Base-by-base conservation (phyloP, 1,140 invertebrate genomes). In the Lepidotrigona ventralis region DNA sequence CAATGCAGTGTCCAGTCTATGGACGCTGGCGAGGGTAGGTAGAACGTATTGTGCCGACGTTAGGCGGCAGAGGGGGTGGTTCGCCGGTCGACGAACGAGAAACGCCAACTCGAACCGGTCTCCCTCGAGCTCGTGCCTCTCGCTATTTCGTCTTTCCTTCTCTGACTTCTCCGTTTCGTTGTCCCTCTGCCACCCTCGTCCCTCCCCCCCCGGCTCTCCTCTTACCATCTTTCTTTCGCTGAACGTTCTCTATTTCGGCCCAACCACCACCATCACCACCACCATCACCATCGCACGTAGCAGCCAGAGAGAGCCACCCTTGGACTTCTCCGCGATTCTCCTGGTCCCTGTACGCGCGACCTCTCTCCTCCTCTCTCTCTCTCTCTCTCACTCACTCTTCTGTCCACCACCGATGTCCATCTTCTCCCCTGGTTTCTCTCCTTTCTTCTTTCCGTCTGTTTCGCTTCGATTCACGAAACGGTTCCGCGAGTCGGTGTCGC, bases 1-100 rank as follows among this genome's bases (percentile, higher is more conserved):
- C 94, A 94, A 94, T 94, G 90, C 90, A 84, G 90, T 90, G 93
- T 93, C 93, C 93, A 94, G 92, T 93, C 89, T 90, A 91, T 91
- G 90, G 92, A 92, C 91, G 91, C 83, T 90, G 86, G 90, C 88
- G 90, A 79, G 90, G 92, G 92, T 91, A 90, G 91, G 86, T 90
- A 86, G 83, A 90, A 84, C 88, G 92, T 91, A 93, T 93, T 93
- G 92, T 93, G 88, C 90, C 39, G 85, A 90, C 85, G 90, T 91
- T 85, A 85, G 78, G 85, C 75, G 86, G 85, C 73, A 58, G 12
- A 64, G 90, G 89, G 82, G 84, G 80, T 83, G 79, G 74, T 83
- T 46, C 39, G 64, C 39, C 39, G 81, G 88, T 85, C 79, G 79
- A 88, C 84, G 84, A 83, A 89, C 80, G 84, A 80, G 81, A 90